Percentiles rank a stretch among this genome's conserved stretches.
Conservation (phyloP, 2,113 vertebrate genomes). For the Rhineura floridana region DNA sequence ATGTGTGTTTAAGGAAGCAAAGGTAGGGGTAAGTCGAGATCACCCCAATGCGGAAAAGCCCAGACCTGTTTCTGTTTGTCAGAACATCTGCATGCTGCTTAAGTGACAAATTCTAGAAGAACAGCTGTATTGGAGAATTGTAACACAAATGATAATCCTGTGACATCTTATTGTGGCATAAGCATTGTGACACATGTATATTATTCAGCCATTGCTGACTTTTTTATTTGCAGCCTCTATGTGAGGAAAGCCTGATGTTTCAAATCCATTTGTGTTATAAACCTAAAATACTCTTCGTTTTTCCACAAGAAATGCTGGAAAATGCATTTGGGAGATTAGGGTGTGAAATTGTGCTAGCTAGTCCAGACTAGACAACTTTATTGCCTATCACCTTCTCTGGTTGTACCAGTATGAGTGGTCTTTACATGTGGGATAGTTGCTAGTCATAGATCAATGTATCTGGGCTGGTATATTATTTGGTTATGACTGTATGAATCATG, state of each 20-base stretch:
- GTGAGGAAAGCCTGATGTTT: not conserved
- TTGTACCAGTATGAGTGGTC: not conserved
- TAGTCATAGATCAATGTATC: not conserved
- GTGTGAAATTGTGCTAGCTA: not conserved
- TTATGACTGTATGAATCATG: too few species aligned
- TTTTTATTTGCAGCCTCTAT: not conserved
- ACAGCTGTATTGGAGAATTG: not conserved
- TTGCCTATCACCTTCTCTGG: not conserved
- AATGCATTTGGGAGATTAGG: not conserved
- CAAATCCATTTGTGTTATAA: not conserved
- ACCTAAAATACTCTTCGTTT: not conserved
- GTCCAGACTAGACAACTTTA: not conserved
- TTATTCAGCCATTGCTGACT: not conserved
- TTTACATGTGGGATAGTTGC: not conserved
- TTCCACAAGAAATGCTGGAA: not conserved
- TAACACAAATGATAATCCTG: not conserved
- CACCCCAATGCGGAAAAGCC: not conserved
- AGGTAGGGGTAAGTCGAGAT: too few species aligned
- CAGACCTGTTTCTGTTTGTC: not conserved
- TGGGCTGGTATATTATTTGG: not conserved
- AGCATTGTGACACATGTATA: not conserved
- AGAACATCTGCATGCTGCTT: not conserved
- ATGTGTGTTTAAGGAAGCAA: not conserved
- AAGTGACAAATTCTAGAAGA: not conserved
- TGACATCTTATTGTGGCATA: not conserved